Percentiles rank a stretch among this genome's conserved stretches.
These are phyloP conservation scores for Channa argus DNA, from an alignment of 2,113 vertebrate species.

Conservation along the genomic window DNA sequence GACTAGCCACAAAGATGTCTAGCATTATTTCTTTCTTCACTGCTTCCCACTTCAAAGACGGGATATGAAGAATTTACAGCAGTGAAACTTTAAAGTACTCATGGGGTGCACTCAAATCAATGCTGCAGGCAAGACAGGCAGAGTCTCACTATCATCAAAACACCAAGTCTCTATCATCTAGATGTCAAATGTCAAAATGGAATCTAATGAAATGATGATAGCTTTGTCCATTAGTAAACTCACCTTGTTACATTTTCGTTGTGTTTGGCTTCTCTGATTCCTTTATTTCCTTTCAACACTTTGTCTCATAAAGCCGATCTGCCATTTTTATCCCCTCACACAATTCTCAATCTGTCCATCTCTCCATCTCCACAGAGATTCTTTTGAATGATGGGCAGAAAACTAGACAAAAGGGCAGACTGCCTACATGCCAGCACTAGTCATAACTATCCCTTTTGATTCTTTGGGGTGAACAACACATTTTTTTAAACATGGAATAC, in stretches of 20 bases:
- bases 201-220: constrained; percentile 56
- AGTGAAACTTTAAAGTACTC: constrained; percentile 81
- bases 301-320: constrained; percentile 14
- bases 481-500: constrained; percentile 9
- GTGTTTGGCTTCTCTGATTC: constrained; percentile 12
- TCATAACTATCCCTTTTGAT: constrained; percentile 20
- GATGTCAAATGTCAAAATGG: constrained; percentile 50
- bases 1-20: constrained; percentile 54
- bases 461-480: constrained; percentile 14
- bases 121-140: constrained; percentile 75
- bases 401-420: constrained; percentile 28
- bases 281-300: background rate
- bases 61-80: constrained; percentile 83
- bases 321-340: constrained; percentile 4
- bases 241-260: constrained; percentile 31
- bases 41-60: constrained; percentile 77
- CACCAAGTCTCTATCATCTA: constrained; percentile 43
- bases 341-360: constrained; percentile 17
- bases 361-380: constrained; percentile 12
- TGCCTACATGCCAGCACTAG: constrained; percentile 13
- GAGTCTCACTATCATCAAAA: constrained; percentile 59
- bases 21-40: constrained; percentile 69
- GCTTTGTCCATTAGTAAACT: constrained; percentile 23
- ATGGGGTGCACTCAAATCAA: constrained; percentile 77
- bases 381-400: constrained; percentile 24